Conservation (phyloP, 2,888 invertebrate species). For the Eurytoma californica region DNA sequence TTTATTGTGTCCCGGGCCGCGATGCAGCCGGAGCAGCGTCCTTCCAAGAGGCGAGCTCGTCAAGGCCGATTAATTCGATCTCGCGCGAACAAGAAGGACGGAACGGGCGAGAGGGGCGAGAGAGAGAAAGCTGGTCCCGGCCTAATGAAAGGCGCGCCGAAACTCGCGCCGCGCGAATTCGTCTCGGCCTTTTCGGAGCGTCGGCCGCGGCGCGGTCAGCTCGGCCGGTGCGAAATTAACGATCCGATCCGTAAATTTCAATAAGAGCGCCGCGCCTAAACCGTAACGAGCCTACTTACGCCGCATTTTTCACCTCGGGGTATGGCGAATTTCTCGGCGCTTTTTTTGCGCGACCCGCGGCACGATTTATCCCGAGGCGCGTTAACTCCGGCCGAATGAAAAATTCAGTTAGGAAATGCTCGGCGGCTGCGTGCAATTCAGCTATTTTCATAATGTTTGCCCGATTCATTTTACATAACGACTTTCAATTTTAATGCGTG, state of each 20-base stretch:
- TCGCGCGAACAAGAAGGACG: slow-evolving; percentile 34
- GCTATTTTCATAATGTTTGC: no score
- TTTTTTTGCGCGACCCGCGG: background rate
- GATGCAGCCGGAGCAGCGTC: slow-evolving; percentile 36
- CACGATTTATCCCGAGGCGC: background rate
- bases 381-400: background rate
- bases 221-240: slow-evolving; percentile 8
- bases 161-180: slow-evolving; percentile 56
- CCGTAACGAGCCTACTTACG: slow-evolving; percentile 23
- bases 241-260: slow-evolving; percentile 43
- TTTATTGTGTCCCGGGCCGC: slow-evolving; percentile 29
- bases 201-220: slow-evolving; percentile 18
- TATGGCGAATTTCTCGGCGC: background rate
- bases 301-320: background rate
- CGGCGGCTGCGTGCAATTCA: background rate
- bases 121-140: slow-evolving; percentile 21
- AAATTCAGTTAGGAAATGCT: background rate
- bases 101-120: slow-evolving; percentile 43
- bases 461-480: no score
- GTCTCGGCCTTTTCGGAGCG: slow-evolving; percentile 51
- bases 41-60: slow-evolving; percentile 39
- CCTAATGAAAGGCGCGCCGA: slow-evolving; percentile 55
- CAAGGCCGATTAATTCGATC: slow-evolving; percentile 62
- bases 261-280: slow-evolving; percentile 22
- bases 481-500: no score